Base-by-base conservation (phyloP, 2,888 invertebrate genomes). In the Geophilus truncorum region DNA sequence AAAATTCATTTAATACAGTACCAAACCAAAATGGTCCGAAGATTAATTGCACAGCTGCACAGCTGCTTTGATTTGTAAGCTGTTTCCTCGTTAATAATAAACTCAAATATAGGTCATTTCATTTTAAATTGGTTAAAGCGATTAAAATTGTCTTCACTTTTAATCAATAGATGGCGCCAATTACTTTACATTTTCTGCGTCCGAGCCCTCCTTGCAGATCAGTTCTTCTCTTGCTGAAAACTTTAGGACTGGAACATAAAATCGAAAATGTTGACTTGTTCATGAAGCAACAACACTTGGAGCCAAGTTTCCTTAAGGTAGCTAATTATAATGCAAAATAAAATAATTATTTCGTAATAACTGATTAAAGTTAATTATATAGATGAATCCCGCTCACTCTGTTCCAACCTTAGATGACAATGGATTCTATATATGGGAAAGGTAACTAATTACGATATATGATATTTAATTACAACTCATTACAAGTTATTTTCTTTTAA, bases 371-470 rank as follows among this genome's bases (percentile, higher is more conserved):
- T 34, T 32, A 0, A 30, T 6, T 30, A 75, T n/a, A 77, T 45
- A 79, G 79, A 79, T 79, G 36, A 79, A 79, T 32, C 62, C 79
- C 1, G 30, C 57, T 5, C 79, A 79, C 30, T n/a, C 28, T 18
- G 62, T 79, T 30, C 79, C 79, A 30, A 28, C 30, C 5, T n/a
- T 79, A 21, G 79, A 62, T 18, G 79, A 62, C 21, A 36, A 79
- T 62, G 79, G 79, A 51, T 79, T 79, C 18, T 18, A n/a, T 32
- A 23, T 79, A 32, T 57, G 79, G 62, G 79, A 79, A 32, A 79
- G 79, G 79, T 79, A 28, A 62, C 15, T n/a, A 79, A n/a, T 28
- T 9, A 10, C n/a, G 21, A 32, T 51, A 32, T n/a, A n/a, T n/a
- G n/a, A n/a, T 28, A 6, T 51, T 51, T 28, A 32, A 25, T n/a